Base-by-base conservation (phyloP, 2,888 invertebrate genomes). In the Limnephilus rhombicus region DNA sequence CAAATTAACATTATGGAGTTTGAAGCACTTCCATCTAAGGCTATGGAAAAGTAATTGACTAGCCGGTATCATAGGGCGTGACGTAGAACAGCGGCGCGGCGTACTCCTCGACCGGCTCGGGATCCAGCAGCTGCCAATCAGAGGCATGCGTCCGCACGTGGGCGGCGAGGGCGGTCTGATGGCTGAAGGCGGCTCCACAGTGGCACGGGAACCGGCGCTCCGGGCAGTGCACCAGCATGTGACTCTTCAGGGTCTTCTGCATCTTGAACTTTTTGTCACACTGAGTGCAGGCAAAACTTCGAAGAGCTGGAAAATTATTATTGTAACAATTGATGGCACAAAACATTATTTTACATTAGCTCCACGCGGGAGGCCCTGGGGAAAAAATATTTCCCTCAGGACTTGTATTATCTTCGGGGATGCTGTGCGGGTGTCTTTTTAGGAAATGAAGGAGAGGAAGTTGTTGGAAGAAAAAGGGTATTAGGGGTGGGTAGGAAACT, bases 221-320 rank as follows among this genome's bases (percentile, higher is more conserved):
- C 34, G 82, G 9, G 34, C 5, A 83, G 34, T 83, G 82, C 82
- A 83, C 34, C 34, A 34, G 31, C 34, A 34, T 15, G 34, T 83
- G 82, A 15, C 18, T 37, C 7, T 34, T 83, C 82, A 83, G 34
- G 13, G 34, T 83, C 82, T 83, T 83, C 82, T 37, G 82, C 82
- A 83, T 83, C 82, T 83, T 83, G 11, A 83, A 83, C 34, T 31
- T 83, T 18, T 34, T 83, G 34, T 37, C 82, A 3, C 82, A 83
- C 82, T 83, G 82, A 13, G 7, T 9, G 82, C 82, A 83, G 34
- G 82, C 82, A 34, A 83, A 83, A 18, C 31, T 83, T 34, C 82
- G 4, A 13, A 83, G 31, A 34, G 31, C 82, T 83, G 82, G 68
- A 68, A 68, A 68, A 83, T 34, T 0, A 83, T 31, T 4, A 31